phyloP scores from a whole-genome alignment of 2,113 vertebrate species.

The Pardalotus punctatus region DNA sequence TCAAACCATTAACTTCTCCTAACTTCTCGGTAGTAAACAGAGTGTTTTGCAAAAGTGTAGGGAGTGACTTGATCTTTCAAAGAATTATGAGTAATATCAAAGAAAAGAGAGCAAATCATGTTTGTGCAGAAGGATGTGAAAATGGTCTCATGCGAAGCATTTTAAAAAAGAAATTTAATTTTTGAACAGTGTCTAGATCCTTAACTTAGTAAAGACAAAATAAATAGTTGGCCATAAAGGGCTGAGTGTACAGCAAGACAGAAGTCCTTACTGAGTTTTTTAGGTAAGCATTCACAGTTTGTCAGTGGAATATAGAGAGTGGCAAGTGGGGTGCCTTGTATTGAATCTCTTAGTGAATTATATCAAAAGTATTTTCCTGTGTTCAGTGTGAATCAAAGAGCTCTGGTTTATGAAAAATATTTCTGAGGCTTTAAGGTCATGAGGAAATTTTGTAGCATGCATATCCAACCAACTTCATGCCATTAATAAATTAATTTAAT shows the following conservation, averaged over 20 bases:
- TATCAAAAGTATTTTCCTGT: neutral
- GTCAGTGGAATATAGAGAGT: neutral
- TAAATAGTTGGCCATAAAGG: neutral
- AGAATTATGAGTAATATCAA: neutral
- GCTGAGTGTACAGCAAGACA: neutral
- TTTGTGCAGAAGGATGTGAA: neutral
- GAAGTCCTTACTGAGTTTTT: neutral
- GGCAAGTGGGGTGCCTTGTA: neutral
- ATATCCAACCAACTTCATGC: neutral
- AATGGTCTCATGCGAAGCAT: neutral
- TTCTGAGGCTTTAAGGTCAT: neutral
- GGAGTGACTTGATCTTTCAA: neutral
- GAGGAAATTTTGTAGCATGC: neutral
- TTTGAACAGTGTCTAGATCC: neutral
- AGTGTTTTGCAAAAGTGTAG: neutral
- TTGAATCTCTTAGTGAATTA: neutral
- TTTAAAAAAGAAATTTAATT: neutral
- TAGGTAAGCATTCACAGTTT: neutral
- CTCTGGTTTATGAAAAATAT: neutral
- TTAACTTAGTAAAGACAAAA: neutral
- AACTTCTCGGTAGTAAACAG: neutral
- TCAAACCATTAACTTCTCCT: neutral
- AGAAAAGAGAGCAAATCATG: neutral
- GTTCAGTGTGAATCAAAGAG: neutral
- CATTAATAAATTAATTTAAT: neutral